Evolutionary conservation across 2,113 vertebrate species (phyloP), one percentile per base, ranked within the genome.

Genomic region (Otocyon megalotis): DNA sequence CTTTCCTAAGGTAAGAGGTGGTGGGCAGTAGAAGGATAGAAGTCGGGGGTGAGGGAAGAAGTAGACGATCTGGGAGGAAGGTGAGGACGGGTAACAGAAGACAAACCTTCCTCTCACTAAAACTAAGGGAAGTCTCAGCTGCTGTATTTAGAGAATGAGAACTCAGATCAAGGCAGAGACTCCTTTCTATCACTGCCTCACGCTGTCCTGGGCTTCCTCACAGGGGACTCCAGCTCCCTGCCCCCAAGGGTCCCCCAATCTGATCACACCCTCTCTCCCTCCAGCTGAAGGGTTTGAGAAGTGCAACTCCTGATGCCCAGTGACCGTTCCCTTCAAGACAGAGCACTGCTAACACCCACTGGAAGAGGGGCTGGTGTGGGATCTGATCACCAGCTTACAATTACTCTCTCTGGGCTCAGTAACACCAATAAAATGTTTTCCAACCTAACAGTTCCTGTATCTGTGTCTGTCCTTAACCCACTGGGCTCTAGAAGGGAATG

Each of bases 1-100:
- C 43, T 90, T 98, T 62, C 97, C 98, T n/a, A 97, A 98, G 97
- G 98, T 98, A 96, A 96, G 95, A 90, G 53, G 54, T 11, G 54
- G 14, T 3, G 11, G 22, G 30, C 54, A 5, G 71, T 79, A 58
- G n/a, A 15, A 53, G 5, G 20, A 20, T n/a, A 32, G 76, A 81
- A 30, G n/a, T 8, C 6, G 30, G 56, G 26, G 35, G 12, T 15
- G 32, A 43, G 69, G 50, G 58, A 43, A 74, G 56, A 6, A 89
- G 76, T 30, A 30, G 56, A 50, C 2, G 22, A 3, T 10, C 24
- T n/a, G 48, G 48, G 43, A 13, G 20, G 65, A 22, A 43, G 30
- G 37, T 2, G 26, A 19, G 60, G 65, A 22, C 10, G 7, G 12
- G 10, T 74, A 15, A 81, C 8, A 62, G 12, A 19, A 26, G 37